A percentile compares a stretch with the other conserved stretches of the same genome.
Evolutionary conservation across 2,113 vertebrate species (phyloP).

Genomic region (Acanthochromis polyacanthus): DNA sequence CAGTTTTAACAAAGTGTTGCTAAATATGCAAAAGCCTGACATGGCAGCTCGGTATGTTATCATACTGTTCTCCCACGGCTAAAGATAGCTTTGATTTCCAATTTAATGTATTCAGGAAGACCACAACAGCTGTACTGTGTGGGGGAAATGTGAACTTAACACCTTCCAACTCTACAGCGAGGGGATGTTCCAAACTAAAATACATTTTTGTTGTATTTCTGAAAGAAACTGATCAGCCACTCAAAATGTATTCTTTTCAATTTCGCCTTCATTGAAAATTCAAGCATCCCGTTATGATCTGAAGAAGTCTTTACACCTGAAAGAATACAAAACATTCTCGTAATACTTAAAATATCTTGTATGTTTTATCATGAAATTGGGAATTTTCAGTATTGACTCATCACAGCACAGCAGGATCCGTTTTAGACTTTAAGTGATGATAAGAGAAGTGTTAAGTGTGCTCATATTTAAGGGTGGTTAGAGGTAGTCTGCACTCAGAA

Average conservation of each 20-base stretch:
- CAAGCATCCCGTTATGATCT: not conserved
- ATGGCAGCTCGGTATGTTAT: not conserved
- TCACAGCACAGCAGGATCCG: not conserved
- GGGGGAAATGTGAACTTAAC: conserved; percentile 8
- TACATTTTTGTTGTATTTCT: conserved; percentile 6
- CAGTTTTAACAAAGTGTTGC: not conserved
- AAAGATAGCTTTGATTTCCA: conserved; percentile 2
- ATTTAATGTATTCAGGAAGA: conserved; percentile 4
- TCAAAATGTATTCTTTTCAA: conserved; percentile 7
- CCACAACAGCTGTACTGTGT: not conserved
- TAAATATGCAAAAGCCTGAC: conserved; percentile 1
- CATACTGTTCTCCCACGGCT: not conserved
- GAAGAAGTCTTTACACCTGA: not conserved
- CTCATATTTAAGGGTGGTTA: conserved; percentile 43
- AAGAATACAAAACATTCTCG: not conserved
- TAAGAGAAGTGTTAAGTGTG: conserved; percentile 20
- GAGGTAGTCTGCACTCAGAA: conserved; percentile 41
- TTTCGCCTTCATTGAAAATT: conserved; percentile 1
- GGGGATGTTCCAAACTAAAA: not conserved
- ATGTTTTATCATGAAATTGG: conserved; percentile 1
- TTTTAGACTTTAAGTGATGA: conserved; percentile 1
- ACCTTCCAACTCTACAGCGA: not conserved
- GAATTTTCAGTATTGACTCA: not conserved
- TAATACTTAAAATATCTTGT: not conserved
- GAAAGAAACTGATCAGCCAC: conserved; percentile 4